These are phyloP conservation scores for Argynnis bischoffii DNA, from an alignment of 2,888 invertebrate species.

Conservation along the genomic window DNA sequence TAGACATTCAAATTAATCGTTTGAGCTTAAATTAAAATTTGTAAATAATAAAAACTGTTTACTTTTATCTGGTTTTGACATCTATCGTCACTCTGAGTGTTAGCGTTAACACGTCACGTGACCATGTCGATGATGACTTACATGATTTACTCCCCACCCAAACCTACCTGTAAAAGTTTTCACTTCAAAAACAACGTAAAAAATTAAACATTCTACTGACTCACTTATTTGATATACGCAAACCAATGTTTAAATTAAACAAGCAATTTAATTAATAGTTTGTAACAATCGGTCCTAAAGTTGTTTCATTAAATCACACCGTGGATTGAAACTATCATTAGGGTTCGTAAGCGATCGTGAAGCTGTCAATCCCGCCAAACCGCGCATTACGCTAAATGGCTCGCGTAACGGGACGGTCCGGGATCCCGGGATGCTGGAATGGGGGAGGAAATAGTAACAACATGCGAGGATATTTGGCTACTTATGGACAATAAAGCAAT, in stretches of 20 bases:
- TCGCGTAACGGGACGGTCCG: slow-evolving; percentile 66
- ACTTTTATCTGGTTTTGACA: too few species aligned
- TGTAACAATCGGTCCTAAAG: slow-evolving; percentile 35
- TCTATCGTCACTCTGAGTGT: too few species aligned
- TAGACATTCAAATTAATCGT: too few species aligned
- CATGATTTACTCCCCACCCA: too few species aligned
- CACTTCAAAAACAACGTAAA: too few species aligned
- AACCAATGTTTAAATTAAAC: not conserved
- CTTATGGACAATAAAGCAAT: slow-evolving; percentile 79
- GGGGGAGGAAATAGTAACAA: slow-evolving; percentile 70
- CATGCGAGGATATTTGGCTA: slow-evolving; percentile 56
- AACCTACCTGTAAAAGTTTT: too few species aligned
- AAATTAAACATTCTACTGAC: too few species aligned
- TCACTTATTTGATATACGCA: too few species aligned
- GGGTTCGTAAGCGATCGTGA: slow-evolving; percentile 49
- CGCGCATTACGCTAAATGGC: slow-evolving; percentile 80
- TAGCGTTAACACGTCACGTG: too few species aligned
- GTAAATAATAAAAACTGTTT: too few species aligned
- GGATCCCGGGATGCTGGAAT: slow-evolving; percentile 48
- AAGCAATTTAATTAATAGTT: slow-evolving; percentile 38
- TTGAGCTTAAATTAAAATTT: too few species aligned
- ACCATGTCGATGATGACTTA: too few species aligned
- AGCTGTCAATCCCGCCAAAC: slow-evolving; percentile 77
- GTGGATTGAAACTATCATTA: slow-evolving; percentile 64
- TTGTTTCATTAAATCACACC: slow-evolving; percentile 58